Conservation (phyloP, 2,113 vertebrate genomes). For the Phylloscopus whistleri region DNA sequence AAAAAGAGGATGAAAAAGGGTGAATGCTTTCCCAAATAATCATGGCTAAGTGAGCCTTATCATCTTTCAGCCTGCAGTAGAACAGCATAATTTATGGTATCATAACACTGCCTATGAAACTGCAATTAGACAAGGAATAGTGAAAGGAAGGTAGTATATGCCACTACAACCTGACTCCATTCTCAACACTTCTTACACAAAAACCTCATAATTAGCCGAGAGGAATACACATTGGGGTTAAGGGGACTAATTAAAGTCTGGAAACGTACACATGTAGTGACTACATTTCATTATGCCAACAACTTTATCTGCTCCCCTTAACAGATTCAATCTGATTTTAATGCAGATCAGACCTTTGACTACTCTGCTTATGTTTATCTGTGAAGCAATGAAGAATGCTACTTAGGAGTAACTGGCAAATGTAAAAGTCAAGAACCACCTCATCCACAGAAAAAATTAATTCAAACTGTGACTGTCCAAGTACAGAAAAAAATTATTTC, state of each 20-base stretch:
- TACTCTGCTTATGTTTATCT: neutral
- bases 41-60: neutral
- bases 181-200: neutral
- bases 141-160: neutral
- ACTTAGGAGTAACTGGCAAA: neutral
- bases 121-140: neutral
- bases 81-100: neutral
- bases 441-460: neutral
- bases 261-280: neutral
- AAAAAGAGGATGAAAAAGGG: neutral
- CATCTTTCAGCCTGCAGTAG: neutral
- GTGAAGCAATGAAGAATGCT: neutral
- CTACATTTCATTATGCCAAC: neutral
- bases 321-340: neutral
- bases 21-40: neutral
- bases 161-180: neutral
- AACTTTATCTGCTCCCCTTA: neutral
- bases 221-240: neutral
- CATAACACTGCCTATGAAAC: neutral
- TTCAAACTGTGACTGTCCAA: neutral
- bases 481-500: neutral
- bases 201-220: neutral
- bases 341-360: neutral
- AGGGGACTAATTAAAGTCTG: neutral
- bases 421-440: neutral